Base-by-base conservation (phyloP, 2,797 vertebrate species). In the Poeciliopsis turneri region DNA sequence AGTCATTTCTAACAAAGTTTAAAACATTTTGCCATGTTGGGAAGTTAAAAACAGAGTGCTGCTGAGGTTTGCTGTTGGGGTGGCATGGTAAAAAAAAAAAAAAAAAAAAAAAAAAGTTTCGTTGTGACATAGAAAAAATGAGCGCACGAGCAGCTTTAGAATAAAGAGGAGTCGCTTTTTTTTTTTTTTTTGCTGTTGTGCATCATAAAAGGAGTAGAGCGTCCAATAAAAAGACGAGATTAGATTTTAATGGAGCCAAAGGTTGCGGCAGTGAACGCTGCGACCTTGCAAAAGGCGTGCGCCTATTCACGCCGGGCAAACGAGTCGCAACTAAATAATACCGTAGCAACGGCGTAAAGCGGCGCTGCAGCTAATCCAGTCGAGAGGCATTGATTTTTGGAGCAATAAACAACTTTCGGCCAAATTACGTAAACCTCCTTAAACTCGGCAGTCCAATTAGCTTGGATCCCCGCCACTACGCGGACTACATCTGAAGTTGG, bases 341-440 rank as follows among this genome's bases (percentile, higher is more conserved):
- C 43, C 36, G n/a, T 41, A 28, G 33, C 20, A 43, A n/a, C 6
- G 10, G 11, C 5, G 12, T 57, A 8, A 30, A 39, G 41, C 41
- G 25, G 43, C n/a, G 10, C 36, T 46, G 36, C 30, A 57, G 28
- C 61, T 69, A 51, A 57, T 57, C 39, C 64, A 69, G 33, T 69
- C 59, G 45, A 47, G 43, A 23, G 10, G 2, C 15, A 75, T 70
- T 43, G 33, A 75, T 70, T 53, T 59, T 59, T n/a, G 75, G 75
- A 71, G 49, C 66, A 23, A 20, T 47, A 33, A 47, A 75, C 49
- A 55, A 55, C 41, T 75, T 71, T 59, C 30, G 75, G 51, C 30
- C 23, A 57, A 53, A 75, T 57, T 47, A 47, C 47, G 30, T 57
- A 71, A 70, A 75, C 11, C 61, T 18, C 57, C 46, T 53, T 13